phyloP scores from a whole-genome alignment of 2,113 vertebrate species.

The Caloenas nicobarica region DNA sequence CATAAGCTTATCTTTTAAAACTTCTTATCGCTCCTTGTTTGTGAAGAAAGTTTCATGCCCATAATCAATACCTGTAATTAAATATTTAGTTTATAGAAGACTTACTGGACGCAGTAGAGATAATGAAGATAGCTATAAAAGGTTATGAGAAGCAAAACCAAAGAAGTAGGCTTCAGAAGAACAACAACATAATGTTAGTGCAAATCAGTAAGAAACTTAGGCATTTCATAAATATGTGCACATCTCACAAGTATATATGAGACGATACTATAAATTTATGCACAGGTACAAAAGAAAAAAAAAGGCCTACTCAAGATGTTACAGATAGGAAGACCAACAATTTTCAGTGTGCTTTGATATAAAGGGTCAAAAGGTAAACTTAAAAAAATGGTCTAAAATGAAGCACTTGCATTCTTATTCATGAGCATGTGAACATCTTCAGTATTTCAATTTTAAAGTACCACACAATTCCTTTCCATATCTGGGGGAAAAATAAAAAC shows the following conservation, averaged over 20 bases:
- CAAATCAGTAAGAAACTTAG: background rate
- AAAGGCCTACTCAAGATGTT: background rate
- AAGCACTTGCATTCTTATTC: slow-evolving; percentile 9
- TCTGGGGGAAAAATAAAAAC: background rate
- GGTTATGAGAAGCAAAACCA: background rate
- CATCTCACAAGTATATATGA: background rate
- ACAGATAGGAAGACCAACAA: background rate
- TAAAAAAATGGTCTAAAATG: background rate
- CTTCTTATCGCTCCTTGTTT: background rate
- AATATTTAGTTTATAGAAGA: background rate
- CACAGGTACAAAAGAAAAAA: background rate
- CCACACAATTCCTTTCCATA: background rate
- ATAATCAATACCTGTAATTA: background rate
- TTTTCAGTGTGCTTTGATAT: background rate
- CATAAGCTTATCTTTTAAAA: background rate
- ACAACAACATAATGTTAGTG: background rate
- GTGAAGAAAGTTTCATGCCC: background rate
- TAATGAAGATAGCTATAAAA: background rate
- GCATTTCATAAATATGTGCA: background rate
- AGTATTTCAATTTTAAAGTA: background rate
- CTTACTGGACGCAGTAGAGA: background rate
- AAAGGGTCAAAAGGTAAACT: slow-evolving; percentile 39
- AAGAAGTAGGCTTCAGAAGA: background rate
- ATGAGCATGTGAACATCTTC: background rate
- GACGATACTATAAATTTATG: background rate